Evolutionary conservation across 2,113 vertebrate genomes (phyloP), one percentile per base, ranked within the genome.

Genomic region (Bucco capensis): DNA sequence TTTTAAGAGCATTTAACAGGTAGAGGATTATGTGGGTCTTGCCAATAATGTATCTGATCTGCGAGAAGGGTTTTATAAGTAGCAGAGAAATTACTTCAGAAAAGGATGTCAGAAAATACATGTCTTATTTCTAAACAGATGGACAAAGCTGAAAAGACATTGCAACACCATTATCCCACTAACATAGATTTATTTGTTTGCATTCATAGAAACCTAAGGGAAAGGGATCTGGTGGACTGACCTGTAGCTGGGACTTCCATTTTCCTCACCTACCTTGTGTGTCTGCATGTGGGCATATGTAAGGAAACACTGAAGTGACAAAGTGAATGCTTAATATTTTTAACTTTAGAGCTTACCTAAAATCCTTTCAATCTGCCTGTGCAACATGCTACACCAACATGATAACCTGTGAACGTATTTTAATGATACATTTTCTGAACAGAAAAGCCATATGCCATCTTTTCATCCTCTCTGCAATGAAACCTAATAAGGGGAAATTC

Each of bases 401-500:
- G 71, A 89, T 88, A 94, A 92, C 77, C 67, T 93, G 74, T 33
- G 3, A 91, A 50, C 47, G 38, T 70, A 57, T 89, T 91, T 94
- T 60, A 46, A 88, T 92, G 90, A 94, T 76, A 91, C 57, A 58
- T 87, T 92, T 92, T 72, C 49, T 64, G 53, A 95, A 38, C 51
- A 82, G 86, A 90, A 88, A 88, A 95, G 58, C 50, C 71, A 84
- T 95, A 61, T 88, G 73, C 49, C 86, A 91, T 24, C 46, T 93
- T 96, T 92, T 93, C 95, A 56, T 93, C 46, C 80, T 86, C 94
- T 89, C 57, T 0, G 16, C 93, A 91, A 93, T 64, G 88, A 95
- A 92, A 90, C 37, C 33, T 95, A 97, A 96, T 86, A 83, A 96
- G 64, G 17, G 22, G 37, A 95, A 96, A 95, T 78, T 58, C 75